Conservation (phyloP, 2,113 vertebrate genomes). For the Dipodomys ordii region DNA sequence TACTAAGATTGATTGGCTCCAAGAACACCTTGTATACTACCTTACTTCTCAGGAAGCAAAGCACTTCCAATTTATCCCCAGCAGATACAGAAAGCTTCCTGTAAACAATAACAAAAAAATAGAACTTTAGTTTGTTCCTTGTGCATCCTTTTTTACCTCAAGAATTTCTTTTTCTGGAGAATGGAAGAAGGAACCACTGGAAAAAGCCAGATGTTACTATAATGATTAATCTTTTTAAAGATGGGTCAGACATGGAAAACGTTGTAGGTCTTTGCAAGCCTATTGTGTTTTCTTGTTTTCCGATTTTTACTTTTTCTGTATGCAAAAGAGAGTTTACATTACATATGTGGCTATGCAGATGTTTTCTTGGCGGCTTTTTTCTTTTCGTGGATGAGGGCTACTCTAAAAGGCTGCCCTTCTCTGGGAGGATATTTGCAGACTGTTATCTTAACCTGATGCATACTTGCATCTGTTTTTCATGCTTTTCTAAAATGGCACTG, state of each 20-base stretch:
- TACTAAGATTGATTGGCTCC: constrained; percentile 29
- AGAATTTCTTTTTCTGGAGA: not conserved
- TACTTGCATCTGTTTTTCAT: constrained; percentile 78
- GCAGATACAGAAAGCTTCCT: not conserved
- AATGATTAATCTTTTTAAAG: not conserved
- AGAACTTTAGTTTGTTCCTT: not conserved
- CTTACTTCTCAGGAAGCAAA: constrained; percentile 23
- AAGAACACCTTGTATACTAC: not conserved
- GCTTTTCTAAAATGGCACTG: constrained; percentile 80
- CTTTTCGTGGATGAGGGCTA: not conserved
- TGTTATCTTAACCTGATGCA: constrained; percentile 4
- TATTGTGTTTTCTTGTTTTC: not conserved
- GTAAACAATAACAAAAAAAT: not conserved
- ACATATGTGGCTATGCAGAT: not conserved
- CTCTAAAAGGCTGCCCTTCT: constrained; percentile 52
- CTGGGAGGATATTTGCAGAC: constrained; percentile 65
- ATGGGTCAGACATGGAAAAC: not conserved
- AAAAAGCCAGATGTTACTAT: not conserved
- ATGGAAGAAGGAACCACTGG: not conserved
- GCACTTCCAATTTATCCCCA: not conserved
- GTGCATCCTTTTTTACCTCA: not conserved
- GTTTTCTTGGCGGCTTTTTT: constrained; percentile 27
- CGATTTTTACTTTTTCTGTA: not conserved
- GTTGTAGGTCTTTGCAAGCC: too few species aligned
- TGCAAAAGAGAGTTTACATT: not conserved